Evolutionary conservation across 2,888 invertebrate species (phyloP).

Genomic region (Crepidodera aurea): DNA sequence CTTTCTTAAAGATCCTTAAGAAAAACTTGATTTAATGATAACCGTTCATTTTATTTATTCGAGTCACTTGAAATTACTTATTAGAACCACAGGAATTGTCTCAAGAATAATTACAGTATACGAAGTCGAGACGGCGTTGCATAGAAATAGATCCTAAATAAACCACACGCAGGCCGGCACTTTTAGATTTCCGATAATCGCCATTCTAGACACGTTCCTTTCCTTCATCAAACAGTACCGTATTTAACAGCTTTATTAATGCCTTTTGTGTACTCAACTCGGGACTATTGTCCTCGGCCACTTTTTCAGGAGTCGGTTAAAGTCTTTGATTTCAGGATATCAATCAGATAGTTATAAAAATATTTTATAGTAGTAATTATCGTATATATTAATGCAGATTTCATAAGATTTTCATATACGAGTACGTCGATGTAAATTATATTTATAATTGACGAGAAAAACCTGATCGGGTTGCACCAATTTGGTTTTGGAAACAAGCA

Average conservation of each 20-base stretch:
- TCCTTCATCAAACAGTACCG: conserved; percentile 42
- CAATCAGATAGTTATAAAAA: no score
- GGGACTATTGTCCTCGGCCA: conserved; percentile 28
- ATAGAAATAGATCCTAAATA: conserved; percentile 26
- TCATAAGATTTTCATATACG: no score
- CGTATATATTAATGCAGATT: no score
- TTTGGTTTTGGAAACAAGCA: no score
- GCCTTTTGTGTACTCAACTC: conserved; percentile 39
- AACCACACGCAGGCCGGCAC: conserved; percentile 28
- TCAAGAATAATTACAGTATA: conserved; percentile 24
- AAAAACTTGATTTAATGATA: no score
- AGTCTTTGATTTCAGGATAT: neutral
- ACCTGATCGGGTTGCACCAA: no score
- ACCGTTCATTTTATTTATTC: no score
- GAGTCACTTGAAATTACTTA: neutral
- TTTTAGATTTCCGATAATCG: conserved; percentile 20
- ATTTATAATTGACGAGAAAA: no score
- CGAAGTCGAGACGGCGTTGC: conserved; percentile 8
- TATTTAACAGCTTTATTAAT: conserved; percentile 49
- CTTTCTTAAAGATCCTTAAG: no score
- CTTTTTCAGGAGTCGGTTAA: conserved; percentile 4
- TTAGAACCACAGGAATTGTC: neutral
- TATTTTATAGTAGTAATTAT: no score
- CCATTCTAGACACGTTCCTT: conserved; percentile 29
- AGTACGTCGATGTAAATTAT: no score